phyloP scores from a whole-genome alignment of 2,113 vertebrate species.

The Bombycilla garrulus region DNA sequence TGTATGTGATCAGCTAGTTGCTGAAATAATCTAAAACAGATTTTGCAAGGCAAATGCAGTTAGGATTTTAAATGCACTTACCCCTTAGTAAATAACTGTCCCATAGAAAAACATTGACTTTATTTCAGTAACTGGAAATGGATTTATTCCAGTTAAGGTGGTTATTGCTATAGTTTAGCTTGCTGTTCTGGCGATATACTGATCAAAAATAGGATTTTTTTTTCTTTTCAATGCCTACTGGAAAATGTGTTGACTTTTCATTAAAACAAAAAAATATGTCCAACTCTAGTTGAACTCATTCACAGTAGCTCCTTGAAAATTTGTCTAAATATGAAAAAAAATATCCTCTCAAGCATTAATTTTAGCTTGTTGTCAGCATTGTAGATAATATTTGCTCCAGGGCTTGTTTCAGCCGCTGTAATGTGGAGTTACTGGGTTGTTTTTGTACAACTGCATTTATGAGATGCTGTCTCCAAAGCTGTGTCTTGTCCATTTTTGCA shows the following conservation, averaged over 20 bases:
- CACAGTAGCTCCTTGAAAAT: not conserved
- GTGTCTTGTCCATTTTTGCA: not conserved
- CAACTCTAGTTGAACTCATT: not conserved
- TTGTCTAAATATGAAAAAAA: not conserved
- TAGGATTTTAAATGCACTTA: not conserved
- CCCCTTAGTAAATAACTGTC: not conserved
- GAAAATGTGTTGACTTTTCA: not conserved
- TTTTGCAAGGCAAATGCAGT: not conserved
- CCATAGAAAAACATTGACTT: not conserved
- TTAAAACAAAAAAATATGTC: not conserved
- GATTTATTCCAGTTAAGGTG: not conserved
- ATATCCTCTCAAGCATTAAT: not conserved
- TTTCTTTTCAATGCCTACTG: not conserved
- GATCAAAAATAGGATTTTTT: not conserved
- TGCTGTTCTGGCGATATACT: not conserved
- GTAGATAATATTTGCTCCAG: not conserved
- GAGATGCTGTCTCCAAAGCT: not conserved
- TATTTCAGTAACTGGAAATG: not conserved
- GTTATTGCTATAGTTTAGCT: not conserved
- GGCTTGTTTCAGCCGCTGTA: not conserved
- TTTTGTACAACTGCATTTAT: not conserved
- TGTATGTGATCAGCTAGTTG: not conserved
- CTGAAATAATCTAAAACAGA: constrained; percentile 1
- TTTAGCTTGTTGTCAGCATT: not conserved
- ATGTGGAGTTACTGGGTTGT: not conserved